Evolutionary conservation across 1,140 invertebrate genomes (phyloP).

Genomic region (Neodiprion virginianus): DNA sequence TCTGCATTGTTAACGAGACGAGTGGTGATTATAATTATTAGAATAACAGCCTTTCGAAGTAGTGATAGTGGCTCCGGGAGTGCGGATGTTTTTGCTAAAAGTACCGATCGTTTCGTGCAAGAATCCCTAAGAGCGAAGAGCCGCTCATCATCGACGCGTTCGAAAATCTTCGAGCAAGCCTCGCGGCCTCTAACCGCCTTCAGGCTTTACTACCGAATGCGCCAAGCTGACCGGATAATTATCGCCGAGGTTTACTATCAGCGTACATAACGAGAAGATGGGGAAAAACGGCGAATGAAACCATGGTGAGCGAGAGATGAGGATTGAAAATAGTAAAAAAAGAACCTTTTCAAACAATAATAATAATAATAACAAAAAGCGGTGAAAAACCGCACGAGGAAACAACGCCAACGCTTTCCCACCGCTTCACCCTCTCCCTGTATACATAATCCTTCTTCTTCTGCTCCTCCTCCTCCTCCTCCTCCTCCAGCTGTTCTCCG

Average conservation of each 20-base stretch:
- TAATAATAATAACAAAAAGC: no score
- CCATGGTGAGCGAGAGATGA: no score
- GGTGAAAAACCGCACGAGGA: no score
- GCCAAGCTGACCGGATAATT: background rate
- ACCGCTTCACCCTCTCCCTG: constrained; percentile 23
- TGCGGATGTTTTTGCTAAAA: background rate
- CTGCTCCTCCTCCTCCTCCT: background rate
- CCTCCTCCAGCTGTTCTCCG: background rate
- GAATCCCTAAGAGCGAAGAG: background rate
- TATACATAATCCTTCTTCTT: constrained; percentile 4
- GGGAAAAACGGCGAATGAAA: no score
- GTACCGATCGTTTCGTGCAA: background rate
- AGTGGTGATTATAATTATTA: background rate
- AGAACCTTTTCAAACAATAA: no score
- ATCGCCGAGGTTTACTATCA: background rate
- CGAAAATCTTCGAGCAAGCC: background rate
- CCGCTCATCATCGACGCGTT: background rate
- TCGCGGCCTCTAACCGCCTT: background rate
- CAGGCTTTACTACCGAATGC: constrained; percentile 6
- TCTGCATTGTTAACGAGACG: background rate
- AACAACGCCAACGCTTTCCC: background rate
- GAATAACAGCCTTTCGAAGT: background rate
- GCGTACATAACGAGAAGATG: background rate
- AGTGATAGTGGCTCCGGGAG: background rate
- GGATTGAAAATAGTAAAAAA: no score